phyloP scores from a whole-genome alignment of 2,797 vertebrate genomes.

The Myotis vivesi region DNA sequence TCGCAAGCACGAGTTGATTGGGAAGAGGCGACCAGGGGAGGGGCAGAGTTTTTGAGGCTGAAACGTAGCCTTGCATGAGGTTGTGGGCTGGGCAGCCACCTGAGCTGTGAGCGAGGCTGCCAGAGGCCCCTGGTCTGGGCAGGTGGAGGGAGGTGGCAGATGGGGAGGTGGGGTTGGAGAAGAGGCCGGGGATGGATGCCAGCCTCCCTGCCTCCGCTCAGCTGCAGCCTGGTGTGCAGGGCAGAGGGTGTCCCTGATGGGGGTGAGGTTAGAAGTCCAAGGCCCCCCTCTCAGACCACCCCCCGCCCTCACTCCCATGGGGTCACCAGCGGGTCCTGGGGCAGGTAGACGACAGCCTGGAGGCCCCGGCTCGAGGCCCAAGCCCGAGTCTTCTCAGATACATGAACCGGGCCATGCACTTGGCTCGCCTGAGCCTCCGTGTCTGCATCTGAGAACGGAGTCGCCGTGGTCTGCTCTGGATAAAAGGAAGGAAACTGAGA shows the following conservation, averaged over 20 bases:
- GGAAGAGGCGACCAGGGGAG: neutral
- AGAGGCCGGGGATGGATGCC: accelerated
- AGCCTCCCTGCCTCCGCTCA: neutral
- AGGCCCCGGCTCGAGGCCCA: neutral
- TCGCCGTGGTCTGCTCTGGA: accelerated
- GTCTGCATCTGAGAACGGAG: neutral
- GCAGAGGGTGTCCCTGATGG: neutral
- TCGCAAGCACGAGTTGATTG: neutral
- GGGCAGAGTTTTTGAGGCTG: neutral
- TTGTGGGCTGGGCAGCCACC: neutral
- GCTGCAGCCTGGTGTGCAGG: neutral
- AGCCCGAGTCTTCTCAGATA: neutral
- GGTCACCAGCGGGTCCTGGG: neutral
- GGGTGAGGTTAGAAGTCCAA: neutral
- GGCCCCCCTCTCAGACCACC: neutral
- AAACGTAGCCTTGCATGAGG: neutral
- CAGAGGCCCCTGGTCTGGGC: neutral
- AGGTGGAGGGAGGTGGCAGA: neutral
- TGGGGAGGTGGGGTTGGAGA: neutral
- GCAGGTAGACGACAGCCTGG: too few species aligned
- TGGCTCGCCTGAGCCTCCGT: neutral
- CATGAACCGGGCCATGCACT: too few species aligned
- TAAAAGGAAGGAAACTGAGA: neutral
- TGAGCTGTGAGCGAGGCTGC: too few species aligned
- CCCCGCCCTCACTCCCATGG: accelerated